Conservation (phyloP, 2,888 invertebrate genomes). For the Ariolimax columbianus region DNA sequence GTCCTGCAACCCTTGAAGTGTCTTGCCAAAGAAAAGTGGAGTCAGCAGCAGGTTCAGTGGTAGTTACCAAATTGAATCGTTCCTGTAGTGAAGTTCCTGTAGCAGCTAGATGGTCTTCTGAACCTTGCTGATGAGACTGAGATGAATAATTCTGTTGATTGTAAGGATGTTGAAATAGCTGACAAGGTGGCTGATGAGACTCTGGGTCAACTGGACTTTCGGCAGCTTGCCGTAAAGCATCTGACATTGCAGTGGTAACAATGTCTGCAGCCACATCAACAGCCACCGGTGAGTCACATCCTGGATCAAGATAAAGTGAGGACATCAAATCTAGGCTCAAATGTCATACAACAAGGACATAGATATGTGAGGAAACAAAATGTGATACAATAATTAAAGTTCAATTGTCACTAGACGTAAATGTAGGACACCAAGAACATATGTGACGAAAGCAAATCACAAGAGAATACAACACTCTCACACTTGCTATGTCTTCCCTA, state of each 20-base stretch:
- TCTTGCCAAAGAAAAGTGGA: background rate
- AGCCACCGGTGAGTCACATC: background rate
- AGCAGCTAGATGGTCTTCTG: background rate
- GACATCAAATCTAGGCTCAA: too few species aligned
- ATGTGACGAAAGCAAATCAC: too few species aligned
- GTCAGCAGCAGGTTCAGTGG: conserved; percentile 10
- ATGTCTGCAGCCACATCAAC: conserved; percentile 43
- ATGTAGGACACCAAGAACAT: too few species aligned
- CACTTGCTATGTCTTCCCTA: too few species aligned
- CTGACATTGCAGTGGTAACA: conserved; percentile 39
- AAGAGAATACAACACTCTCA: too few species aligned
- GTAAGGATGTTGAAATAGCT: background rate
- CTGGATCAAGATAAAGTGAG: too few species aligned
- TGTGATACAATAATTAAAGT: too few species aligned
- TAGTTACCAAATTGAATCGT: background rate
- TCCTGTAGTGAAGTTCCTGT: background rate
- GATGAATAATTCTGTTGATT: background rate
- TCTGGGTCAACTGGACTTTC: conserved; percentile 22
- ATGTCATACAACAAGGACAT: too few species aligned
- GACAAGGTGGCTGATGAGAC: background rate
- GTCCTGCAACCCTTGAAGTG: background rate
- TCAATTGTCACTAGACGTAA: too few species aligned
- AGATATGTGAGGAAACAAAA: too few species aligned
- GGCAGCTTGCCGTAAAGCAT: conserved; percentile 41
- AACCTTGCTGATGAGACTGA: background rate